Percentiles rank a stretch among this genome's conserved stretches.
These are phyloP conservation scores for Stratiomys singularior DNA, from an alignment of 2,888 invertebrate genomes.

Conservation along the genomic window DNA sequence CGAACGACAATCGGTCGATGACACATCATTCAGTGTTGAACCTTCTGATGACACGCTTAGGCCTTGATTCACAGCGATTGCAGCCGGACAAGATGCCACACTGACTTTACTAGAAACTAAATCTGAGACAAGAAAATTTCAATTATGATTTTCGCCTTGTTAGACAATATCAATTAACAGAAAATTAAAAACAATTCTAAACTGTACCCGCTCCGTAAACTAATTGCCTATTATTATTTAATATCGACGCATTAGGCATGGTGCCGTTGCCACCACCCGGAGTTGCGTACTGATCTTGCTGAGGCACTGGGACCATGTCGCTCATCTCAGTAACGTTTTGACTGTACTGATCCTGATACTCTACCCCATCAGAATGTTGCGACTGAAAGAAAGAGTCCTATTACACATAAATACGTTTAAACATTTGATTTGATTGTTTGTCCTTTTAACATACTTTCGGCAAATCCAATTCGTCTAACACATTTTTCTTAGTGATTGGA, in stretches of 20 bases:
- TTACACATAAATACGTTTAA: too few species aligned
- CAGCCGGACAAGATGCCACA: conserved; percentile 46
- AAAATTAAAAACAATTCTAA: too few species aligned
- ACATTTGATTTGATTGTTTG: too few species aligned
- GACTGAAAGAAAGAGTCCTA: neutral
- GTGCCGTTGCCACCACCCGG: neutral
- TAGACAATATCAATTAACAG: too few species aligned
- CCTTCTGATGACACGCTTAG: neutral
- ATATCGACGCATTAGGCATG: neutral
- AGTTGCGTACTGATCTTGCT: conserved; percentile 9
- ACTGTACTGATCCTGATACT: conserved; percentile 22
- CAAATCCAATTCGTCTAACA: conserved; percentile 60
- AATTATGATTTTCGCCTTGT: neutral
- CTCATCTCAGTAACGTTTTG: too few species aligned
- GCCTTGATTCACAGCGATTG: conserved; percentile 48
- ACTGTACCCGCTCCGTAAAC: conserved; percentile 6
- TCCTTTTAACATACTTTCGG: conserved; percentile 47
- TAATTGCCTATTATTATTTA: conserved; percentile 6
- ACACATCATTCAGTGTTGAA: conserved; percentile 71
- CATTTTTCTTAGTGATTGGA: conserved; percentile 61
- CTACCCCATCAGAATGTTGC: conserved; percentile 51
- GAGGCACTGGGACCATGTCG: neutral
- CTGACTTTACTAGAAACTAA: conserved; percentile 52
- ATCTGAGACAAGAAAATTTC: conserved; percentile 53
- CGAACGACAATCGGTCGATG: conserved; percentile 64